These are phyloP conservation scores for Theocolax elegans DNA, from an alignment of 1,140 invertebrate genomes.

Conservation along the genomic window DNA sequence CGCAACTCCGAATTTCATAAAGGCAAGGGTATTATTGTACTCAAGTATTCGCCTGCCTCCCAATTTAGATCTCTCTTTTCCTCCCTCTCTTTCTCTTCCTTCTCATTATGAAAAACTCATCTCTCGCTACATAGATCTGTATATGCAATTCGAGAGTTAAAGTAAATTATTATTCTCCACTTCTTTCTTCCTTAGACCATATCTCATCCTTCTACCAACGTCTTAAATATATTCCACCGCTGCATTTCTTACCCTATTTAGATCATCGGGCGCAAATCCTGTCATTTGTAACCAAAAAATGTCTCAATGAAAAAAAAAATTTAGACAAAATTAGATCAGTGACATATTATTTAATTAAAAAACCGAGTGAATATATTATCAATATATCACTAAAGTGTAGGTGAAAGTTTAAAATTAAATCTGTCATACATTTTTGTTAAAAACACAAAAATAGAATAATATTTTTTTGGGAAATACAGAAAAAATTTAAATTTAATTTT, in stretches of 20 bases:
- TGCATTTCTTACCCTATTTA: background rate
- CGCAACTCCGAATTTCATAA: conserved; percentile 53
- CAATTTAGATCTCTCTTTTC: too few relatives aligned
- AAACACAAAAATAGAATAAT: too few relatives aligned
- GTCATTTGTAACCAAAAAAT: background rate
- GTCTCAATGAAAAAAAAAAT: too few relatives aligned
- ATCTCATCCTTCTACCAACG: background rate
- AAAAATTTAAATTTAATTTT: too few relatives aligned
- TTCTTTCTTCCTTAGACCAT: conserved; percentile 39
- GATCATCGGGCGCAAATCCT: background rate
- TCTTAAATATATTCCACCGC: background rate
- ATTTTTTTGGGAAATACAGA: too few relatives aligned
- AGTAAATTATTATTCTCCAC: conserved; percentile 49
- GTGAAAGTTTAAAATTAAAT: too few relatives aligned
- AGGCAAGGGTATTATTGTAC: conserved; percentile 47
- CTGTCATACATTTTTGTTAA: too few relatives aligned
- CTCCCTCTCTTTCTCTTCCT: background rate
- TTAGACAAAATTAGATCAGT: too few relatives aligned
- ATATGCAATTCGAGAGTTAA: conserved; percentile 44
- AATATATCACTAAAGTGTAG: too few relatives aligned
- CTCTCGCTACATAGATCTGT: conserved; percentile 46
- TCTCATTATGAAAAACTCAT: conserved; percentile 46
- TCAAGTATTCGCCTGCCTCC: conserved; percentile 47
- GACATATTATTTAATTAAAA: too few relatives aligned
- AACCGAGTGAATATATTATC: too few relatives aligned